Base-by-base conservation (phyloP, 2,797 vertebrate genomes). In the Hydrolagus colliei region DNA sequence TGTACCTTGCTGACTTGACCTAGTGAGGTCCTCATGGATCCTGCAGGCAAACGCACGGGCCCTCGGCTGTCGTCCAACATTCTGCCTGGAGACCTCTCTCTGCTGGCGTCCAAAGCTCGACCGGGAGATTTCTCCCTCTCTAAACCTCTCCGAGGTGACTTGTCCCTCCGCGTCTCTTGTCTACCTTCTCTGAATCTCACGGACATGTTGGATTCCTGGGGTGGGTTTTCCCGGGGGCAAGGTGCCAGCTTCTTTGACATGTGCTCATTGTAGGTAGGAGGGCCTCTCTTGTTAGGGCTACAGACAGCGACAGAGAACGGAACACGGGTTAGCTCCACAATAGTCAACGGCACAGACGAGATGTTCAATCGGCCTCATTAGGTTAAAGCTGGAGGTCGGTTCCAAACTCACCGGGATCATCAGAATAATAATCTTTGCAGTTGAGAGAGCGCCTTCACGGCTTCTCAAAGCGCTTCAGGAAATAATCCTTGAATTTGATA, bases 211-310 rank as follows among this genome's bases (percentile, higher is more conserved):
- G 97, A 97, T 85, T 98, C 97, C 65, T 97, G 94, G 61, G 96
- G 96, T 89, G 98, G 94, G 87, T 93, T 88, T 77, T 98, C 96
- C 0, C 96, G 94, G 0, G 97, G 97, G 88, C 97, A 97, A 72
- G 95, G 94, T 0, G 98, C 98, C 90, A 98, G 95, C 0, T 97
- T 94, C 92, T 99, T 99, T 86, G 98, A 97, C 91, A 99, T 99
- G 95, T 99, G 97, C 95, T 99, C 98, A n/a, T 97, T 99, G 93
- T 99, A 99, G 0, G 98, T 95, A 12, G 98, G 98, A 1, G 98
- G 98, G 12, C 98, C 98, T 1, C 98, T 96, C 90, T 99, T 99
- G 93, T 99, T 99, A 0, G 98, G 98, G 90, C 98, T 99, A 90
- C 92, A 87, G 93, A 87, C 87, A 87, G 87, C 13, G 35, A 59